Evolutionary conservation across 2,888 invertebrate genomes (phyloP).

Genomic region (Drosophila pseudotakahashii): DNA sequence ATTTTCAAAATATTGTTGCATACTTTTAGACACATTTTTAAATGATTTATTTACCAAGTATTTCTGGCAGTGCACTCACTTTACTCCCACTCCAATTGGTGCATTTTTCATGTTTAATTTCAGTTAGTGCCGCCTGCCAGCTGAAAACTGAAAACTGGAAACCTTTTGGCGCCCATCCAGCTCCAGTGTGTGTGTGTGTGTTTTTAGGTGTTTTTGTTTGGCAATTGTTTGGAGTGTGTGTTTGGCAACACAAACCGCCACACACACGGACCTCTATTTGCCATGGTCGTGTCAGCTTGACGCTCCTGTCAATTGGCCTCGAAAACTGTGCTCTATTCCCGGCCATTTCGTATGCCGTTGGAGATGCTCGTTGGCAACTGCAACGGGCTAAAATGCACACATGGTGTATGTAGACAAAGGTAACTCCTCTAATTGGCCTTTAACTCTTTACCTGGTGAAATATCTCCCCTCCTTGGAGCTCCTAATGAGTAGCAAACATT

Average conservation of each 20-base stretch:
- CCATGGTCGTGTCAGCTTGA: slow-evolving; percentile 37
- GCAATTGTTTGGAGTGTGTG: slow-evolving; percentile 26
- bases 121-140: slow-evolving; percentile 64
- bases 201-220: slow-evolving; percentile 25
- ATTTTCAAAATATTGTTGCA: neutral
- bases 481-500: slow-evolving; percentile 18
- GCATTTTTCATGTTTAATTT: slow-evolving; percentile 79
- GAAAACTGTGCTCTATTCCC: slow-evolving; percentile 27
- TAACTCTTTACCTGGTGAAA: slow-evolving; percentile 1
- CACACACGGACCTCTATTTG: slow-evolving; percentile 26
- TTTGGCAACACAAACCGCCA: slow-evolving; percentile 15
- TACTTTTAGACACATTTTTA: neutral
- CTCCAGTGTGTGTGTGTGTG: slow-evolving; percentile 2
- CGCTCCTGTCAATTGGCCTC: slow-evolving; percentile 53
- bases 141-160: slow-evolving; percentile 21
- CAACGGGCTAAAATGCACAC: neutral
- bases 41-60: no score
- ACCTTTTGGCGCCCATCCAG: slow-evolving; percentile 42
- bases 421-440: slow-evolving; percentile 21
- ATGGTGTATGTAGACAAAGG: neutral
- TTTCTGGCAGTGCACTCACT: slow-evolving; percentile 5
- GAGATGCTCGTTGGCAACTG: slow-evolving; percentile 25
- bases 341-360: slow-evolving; percentile 67
- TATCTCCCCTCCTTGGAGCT: slow-evolving; percentile 2
- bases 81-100: slow-evolving; percentile 32